Conservation (phyloP, 2,888 invertebrate species). For the Dryobota labecula region DNA sequence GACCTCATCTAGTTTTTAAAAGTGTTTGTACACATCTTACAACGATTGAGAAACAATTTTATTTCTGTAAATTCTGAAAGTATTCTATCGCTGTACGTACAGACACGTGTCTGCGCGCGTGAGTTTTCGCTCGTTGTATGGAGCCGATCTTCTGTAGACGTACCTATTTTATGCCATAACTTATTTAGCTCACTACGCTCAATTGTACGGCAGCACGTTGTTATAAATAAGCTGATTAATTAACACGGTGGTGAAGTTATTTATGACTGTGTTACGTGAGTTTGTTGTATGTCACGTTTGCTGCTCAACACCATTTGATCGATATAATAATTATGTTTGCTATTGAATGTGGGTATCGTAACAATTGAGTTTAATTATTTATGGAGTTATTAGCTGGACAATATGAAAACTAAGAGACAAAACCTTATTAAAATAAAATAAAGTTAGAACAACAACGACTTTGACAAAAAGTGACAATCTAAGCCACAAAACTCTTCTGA, state of each 20-base stretch:
- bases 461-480: neutral
- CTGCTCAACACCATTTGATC: neutral
- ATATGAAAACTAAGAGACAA: neutral
- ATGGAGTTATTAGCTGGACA: neutral
- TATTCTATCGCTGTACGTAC: neutral
- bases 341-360: neutral
- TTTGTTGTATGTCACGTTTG: conserved; percentile 29
- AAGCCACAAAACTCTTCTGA: neutral
- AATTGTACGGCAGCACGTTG: conserved; percentile 20
- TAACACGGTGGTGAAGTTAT: conserved; percentile 16
- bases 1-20: neutral
- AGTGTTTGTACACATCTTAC: neutral
- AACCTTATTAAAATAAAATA: neutral
- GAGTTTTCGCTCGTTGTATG: neutral
- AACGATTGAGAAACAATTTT: too few species aligned
- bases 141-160: conserved; percentile 7
- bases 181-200: conserved; percentile 22
- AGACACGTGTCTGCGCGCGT: too few species aligned
- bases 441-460: neutral
- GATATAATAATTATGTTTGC: neutral
- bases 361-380: neutral
- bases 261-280: conserved; percentile 30
- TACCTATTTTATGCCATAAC: neutral
- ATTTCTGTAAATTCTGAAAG: too few species aligned
- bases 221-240: conserved; percentile 50